Conservation (phyloP, 2,797 vertebrate genomes). For the Botia almorhae region DNA sequence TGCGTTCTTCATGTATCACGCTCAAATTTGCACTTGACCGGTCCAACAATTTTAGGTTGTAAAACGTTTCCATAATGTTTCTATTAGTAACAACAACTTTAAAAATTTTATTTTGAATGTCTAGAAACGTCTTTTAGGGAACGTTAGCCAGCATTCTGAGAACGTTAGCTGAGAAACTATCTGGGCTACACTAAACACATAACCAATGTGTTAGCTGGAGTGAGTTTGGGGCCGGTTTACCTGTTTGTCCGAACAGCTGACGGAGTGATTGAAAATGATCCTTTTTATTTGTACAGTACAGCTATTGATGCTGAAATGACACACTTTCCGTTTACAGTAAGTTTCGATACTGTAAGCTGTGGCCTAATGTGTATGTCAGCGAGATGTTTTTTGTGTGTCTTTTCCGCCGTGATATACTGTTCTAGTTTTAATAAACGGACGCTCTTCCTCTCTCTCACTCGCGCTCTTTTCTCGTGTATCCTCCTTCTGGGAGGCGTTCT, state of each 20-base stretch:
- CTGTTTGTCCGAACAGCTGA: too few relatives aligned
- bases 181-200: too few relatives aligned
- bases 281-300: neutral
- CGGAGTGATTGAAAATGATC: too few relatives aligned
- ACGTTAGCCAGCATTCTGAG: too few relatives aligned
- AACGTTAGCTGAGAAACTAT: too few relatives aligned
- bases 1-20: neutral
- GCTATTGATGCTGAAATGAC: neutral
- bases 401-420: conserved; percentile 30
- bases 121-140: too few relatives aligned
- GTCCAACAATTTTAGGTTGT: neutral
- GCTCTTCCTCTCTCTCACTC: neutral
- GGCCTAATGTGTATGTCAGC: neutral
- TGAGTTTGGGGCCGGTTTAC: too few relatives aligned
- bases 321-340: neutral
- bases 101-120: too few relatives aligned
- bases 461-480: conserved; percentile 6
- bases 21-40: neutral
- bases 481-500: conserved; percentile 48
- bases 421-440: conserved; percentile 50
- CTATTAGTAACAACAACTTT: too few relatives aligned
- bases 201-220: too few relatives aligned
- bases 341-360: neutral
- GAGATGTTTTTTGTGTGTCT: neutral
- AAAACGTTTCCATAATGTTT: too few relatives aligned